Conservation (phyloP, 2,797 vertebrate genomes). For the Tokudaia muenninki region DNA sequence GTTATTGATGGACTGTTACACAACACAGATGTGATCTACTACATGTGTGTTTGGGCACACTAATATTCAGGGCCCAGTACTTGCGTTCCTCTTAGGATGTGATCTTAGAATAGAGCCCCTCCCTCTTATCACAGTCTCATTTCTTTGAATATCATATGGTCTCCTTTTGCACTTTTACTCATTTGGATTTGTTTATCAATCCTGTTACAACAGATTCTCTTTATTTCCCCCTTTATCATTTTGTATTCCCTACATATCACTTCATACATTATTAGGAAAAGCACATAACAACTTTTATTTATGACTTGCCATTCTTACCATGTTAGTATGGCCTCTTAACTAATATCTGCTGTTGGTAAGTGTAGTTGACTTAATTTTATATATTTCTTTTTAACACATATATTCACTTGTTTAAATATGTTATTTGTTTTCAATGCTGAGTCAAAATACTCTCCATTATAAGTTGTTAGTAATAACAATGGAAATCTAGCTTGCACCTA, state of each 20-base stretch:
- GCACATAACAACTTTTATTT: conserved; percentile 9
- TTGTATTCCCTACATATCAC: background rate
- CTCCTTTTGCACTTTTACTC: conserved; percentile 43
- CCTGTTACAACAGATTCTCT: background rate
- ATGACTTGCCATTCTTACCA: conserved; percentile 28
- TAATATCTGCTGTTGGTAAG: conserved; percentile 45
- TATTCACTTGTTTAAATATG: conserved; percentile 50
- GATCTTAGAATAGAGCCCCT: background rate
- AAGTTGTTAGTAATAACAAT: background rate
- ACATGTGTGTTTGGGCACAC: background rate
- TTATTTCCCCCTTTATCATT: conserved; percentile 19
- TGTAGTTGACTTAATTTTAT: conserved; percentile 17
- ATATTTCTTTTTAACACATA: conserved; percentile 49
- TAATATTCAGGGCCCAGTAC: background rate
- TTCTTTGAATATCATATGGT: background rate
- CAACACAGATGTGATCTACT: too few relatives aligned
- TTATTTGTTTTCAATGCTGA: conserved; percentile 47
- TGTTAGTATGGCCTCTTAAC: background rate
- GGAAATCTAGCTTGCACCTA: conserved; percentile 30
- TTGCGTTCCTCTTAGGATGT: background rate
- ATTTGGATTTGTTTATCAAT: background rate
- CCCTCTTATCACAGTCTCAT: background rate
- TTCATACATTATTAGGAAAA: background rate
- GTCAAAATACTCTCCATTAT: conserved; percentile 19
- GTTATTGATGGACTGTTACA: background rate